Evolutionary conservation across 2,888 invertebrate genomes (phyloP).

Genomic region (Habroteleia sp.): DNA sequence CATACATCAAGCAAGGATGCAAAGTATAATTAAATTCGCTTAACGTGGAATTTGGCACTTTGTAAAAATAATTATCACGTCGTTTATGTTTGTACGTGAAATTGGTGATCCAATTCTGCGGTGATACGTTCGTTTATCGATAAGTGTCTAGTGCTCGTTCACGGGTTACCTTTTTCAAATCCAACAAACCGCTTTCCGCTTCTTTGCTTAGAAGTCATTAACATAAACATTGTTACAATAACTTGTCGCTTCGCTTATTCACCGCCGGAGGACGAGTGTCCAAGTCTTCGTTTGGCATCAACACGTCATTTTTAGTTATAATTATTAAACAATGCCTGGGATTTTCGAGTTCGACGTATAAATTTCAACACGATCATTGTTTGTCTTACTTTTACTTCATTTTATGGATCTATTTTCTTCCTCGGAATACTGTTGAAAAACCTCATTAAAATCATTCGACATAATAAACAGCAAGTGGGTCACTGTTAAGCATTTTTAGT

Average conservation of each 20-base stretch:
- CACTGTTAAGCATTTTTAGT: conserved; percentile 8
- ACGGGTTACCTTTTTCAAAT: too few species aligned
- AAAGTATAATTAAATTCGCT: conserved; percentile 19
- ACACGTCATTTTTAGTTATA: conserved; percentile 8
- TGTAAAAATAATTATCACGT: conserved; percentile 62
- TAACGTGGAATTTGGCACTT: conserved; percentile 64
- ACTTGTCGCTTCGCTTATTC: conserved; percentile 48
- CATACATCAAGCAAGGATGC: conserved; percentile 1
- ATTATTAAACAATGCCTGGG: conserved; percentile 7
- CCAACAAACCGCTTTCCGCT: conserved; percentile 34
- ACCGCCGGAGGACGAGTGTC: conserved; percentile 1
- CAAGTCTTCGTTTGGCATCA: background rate
- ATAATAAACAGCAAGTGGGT: conserved; percentile 19
- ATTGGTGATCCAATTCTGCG: conserved; percentile 6
- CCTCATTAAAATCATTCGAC: conserved; percentile 20
- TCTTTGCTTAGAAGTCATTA: conserved; percentile 45
- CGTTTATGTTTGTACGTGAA: conserved; percentile 44
- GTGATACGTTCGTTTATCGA: conserved; percentile 1
- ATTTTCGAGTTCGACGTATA: background rate
- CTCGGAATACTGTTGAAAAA: conserved; percentile 1
- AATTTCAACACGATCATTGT: conserved; percentile 1
- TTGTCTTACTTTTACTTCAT: background rate
- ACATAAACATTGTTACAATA: conserved; percentile 42
- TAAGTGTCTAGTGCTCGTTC: conserved; percentile 18
- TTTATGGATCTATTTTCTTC: background rate